Evolutionary conservation across 2,113 vertebrate species (phyloP), one percentile per base, ranked within the genome.

Genomic region (Cinclus mexicanus): DNA sequence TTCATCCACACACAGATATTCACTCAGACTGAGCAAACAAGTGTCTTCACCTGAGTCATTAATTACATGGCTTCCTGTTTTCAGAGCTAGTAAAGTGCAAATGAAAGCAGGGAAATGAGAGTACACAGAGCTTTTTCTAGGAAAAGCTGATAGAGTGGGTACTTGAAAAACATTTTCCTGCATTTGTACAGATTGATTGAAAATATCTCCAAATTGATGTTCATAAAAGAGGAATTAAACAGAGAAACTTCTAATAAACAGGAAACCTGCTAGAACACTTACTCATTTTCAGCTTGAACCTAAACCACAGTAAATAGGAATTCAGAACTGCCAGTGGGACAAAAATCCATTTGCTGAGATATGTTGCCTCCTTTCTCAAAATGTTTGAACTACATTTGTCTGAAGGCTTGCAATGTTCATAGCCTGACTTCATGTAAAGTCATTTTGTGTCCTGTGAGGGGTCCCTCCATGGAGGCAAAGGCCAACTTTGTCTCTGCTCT

Each of bases 131-230:
- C n/a, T 59, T 89, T 97, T 97, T 97, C 96, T 71, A 89, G 77
- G 93, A 97, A 97, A 71, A 76, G 22, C 29, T 17, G 53, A n/a
- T 56, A 71, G 41, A 91, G 61, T 81, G 83, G 65, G 80, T 81
- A 92, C 95, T 96, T 96, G 83, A 95, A 95, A 93, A 79, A 46
- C 74, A 65, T 94, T 97, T 83, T 85, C 70, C 87, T 95, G 68
- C 35, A 41, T 92, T 44, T 96, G 44, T 56, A 44, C 44, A 42
- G n/a, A 41, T 49, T 79, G 77, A 95, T 60, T 91, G 94, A 93
- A 97, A 92, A 94, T 83, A 89, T 57, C 87, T 89, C 90, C 87
- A 97, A 96, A 95, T 82, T 85, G 46, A 11, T 95, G 97, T 93
- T 97, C 74, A 83, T 94, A 95, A 94, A 98, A 65, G 39, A 87